phyloP scores from a whole-genome alignment of 2,113 vertebrate genomes.

The Bubo blakistoni region DNA sequence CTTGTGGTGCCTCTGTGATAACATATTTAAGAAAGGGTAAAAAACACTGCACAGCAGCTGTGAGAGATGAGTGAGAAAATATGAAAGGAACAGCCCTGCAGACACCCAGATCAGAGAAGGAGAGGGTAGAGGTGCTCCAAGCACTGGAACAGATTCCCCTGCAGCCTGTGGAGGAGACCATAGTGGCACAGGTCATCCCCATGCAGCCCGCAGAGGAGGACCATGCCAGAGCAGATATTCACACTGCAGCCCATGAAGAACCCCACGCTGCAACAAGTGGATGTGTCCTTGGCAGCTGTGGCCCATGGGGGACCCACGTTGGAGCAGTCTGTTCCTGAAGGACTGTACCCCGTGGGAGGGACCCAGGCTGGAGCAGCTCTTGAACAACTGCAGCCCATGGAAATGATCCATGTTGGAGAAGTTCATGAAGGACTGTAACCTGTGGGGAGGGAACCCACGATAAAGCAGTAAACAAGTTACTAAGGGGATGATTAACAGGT shows the following conservation, averaged over 20 bases:
- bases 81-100: neutral
- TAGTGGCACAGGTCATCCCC: no score
- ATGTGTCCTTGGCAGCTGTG: neutral
- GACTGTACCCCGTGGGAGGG: no score
- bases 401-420: accelerated
- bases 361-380: neutral
- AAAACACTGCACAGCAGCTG: neutral
- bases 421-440: neutral
- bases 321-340: no score
- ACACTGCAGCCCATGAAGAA: neutral
- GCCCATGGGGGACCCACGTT: accelerated
- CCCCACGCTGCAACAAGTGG: neutral
- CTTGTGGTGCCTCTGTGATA: neutral
- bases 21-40: neutral
- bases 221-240: neutral
- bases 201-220: neutral
- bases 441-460: neutral
- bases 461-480: neutral
- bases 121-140: neutral
- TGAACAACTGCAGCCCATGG: neutral
- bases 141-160: neutral
- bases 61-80: neutral
- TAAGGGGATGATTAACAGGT: neutral
- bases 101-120: neutral
- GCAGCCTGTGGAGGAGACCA: no score